A percentile compares a stretch with the other conserved stretches of the same genome.
phyloP scores from a whole-genome alignment of 2,888 invertebrate species.

The Cataglyphis cursor region DNA sequence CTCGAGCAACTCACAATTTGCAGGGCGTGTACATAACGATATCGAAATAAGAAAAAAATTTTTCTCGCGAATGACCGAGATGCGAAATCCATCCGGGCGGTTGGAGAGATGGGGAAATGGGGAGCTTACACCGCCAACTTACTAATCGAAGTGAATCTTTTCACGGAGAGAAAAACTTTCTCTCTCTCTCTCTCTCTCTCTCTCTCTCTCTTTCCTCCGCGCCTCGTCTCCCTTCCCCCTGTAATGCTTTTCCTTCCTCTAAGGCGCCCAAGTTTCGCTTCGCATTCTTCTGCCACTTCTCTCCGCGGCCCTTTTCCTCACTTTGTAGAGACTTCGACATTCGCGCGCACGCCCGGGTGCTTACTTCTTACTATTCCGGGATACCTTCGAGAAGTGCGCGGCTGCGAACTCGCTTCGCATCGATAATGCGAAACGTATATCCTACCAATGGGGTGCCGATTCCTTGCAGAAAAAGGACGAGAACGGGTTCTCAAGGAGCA shows the following conservation, averaged over 20 bases:
- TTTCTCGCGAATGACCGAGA: slow-evolving; percentile 16
- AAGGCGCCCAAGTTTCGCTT: slow-evolving; percentile 45
- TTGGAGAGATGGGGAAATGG: slow-evolving; percentile 18
- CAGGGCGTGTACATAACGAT: slow-evolving; percentile 13
- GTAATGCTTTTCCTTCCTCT: slow-evolving; percentile 38
- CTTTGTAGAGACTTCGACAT: slow-evolving; percentile 67
- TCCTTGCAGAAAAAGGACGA: slow-evolving; percentile 48
- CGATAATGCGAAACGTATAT: slow-evolving; percentile 72
- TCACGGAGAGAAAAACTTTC: slow-evolving; percentile 21
- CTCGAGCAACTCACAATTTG: slow-evolving; percentile 19
- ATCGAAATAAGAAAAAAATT: slow-evolving; percentile 33
- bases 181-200: not conserved
- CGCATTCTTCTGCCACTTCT: slow-evolving; percentile 28
- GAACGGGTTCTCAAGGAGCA: slow-evolving; percentile 18
- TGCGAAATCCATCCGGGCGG: slow-evolving; percentile 9
- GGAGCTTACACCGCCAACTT: slow-evolving; percentile 69
- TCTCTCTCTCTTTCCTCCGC: not conserved
- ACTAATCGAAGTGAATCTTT: slow-evolving; percentile 70
- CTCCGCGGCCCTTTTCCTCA: slow-evolving; percentile 30
- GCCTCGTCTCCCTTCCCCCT: not conserved
- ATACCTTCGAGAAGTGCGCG: slow-evolving; percentile 74
- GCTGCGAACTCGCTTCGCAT: slow-evolving; percentile 73
- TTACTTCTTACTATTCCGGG: slow-evolving; percentile 70
- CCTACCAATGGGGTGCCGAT: slow-evolving; percentile 58
- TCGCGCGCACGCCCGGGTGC: slow-evolving; percentile 61